Conservation (phyloP, 2,888 invertebrate genomes). For the Chouioia cunea region DNA sequence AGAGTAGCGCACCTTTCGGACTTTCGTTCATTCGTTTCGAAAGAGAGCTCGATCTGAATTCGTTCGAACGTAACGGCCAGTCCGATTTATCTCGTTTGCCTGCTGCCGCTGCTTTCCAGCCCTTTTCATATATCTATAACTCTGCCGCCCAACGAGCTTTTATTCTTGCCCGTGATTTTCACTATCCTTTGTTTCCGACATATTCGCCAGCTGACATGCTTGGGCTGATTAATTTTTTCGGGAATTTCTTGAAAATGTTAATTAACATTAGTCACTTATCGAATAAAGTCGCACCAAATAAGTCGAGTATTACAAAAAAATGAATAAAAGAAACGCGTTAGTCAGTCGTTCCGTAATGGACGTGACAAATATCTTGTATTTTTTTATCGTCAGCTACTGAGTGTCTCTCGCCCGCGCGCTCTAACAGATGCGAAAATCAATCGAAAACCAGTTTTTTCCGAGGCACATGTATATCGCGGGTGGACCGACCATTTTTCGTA, state of each 20-base stretch:
- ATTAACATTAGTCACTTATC: too few relatives aligned
- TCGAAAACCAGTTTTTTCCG: slow-evolving; percentile 39
- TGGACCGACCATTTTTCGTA: not conserved
- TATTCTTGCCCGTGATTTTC: too few relatives aligned
- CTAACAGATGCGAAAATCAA: slow-evolving; percentile 40
- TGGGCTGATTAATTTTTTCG: too few relatives aligned
- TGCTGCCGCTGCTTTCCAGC: slow-evolving; percentile 7
- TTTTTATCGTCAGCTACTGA: slow-evolving; percentile 39
- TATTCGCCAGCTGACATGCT: too few relatives aligned
- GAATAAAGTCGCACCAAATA: too few relatives aligned
- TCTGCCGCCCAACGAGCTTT: too few relatives aligned
- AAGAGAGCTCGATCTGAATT: slow-evolving; percentile 22
- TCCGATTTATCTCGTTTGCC: slow-evolving; percentile 11
- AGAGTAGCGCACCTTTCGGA: slow-evolving; percentile 17
- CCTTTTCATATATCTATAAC: not conserved
- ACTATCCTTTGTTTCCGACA: too few relatives aligned
- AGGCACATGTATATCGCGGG: not conserved
- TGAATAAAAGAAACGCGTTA: slow-evolving; percentile 22
- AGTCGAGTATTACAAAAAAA: slow-evolving; percentile 26
- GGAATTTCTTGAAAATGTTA: too few relatives aligned
- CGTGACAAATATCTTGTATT: slow-evolving; percentile 42
- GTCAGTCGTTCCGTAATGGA: slow-evolving; percentile 39
- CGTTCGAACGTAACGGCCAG: slow-evolving; percentile 15
- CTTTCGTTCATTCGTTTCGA: slow-evolving; percentile 34
- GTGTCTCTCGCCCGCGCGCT: slow-evolving; percentile 18